phyloP scores from a whole-genome alignment of 37 sponge, comb jelly and placozoan genomes.

The Spongia lamella region DNA sequence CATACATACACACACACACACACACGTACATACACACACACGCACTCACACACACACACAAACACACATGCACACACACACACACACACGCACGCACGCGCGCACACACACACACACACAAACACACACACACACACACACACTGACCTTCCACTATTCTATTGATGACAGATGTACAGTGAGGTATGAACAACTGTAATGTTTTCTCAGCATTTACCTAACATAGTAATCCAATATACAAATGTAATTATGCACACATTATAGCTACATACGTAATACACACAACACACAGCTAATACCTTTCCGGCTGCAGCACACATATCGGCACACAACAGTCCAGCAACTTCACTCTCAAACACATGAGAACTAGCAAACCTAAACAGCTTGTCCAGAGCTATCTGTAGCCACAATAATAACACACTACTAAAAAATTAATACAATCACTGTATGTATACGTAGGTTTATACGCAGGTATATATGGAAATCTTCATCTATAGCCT shows the following conservation, averaged over 20 bases:
- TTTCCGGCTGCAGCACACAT: conserved; percentile 72
- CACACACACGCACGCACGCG: background rate
- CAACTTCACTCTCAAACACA: conserved; percentile 71
- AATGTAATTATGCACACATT: background rate
- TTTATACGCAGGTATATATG: no score
- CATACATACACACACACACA: background rate
- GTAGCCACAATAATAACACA: no score
- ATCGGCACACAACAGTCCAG: conserved; percentile 56
- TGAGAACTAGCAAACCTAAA: conserved; percentile 63
- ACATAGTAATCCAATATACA: background rate
- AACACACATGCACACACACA: background rate
- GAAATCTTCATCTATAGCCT: no score
- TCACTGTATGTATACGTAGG: no score
- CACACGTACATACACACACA: no score
- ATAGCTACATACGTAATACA: background rate
- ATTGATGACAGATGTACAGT: conserved; percentile 42
- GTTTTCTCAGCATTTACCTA: conserved; percentile 46
- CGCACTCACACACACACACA: no score
- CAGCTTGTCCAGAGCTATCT: conserved; percentile 72
- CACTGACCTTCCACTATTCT: conserved; percentile 43
- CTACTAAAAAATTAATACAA: no score
- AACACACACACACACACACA: background rate
- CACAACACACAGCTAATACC: conserved; percentile 30
- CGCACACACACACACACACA: background rate
- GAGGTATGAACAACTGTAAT: conserved; percentile 68